These are phyloP conservation scores for Cheilinus undulatus DNA, from an alignment of 2,113 vertebrate species.

Conservation along the genomic window DNA sequence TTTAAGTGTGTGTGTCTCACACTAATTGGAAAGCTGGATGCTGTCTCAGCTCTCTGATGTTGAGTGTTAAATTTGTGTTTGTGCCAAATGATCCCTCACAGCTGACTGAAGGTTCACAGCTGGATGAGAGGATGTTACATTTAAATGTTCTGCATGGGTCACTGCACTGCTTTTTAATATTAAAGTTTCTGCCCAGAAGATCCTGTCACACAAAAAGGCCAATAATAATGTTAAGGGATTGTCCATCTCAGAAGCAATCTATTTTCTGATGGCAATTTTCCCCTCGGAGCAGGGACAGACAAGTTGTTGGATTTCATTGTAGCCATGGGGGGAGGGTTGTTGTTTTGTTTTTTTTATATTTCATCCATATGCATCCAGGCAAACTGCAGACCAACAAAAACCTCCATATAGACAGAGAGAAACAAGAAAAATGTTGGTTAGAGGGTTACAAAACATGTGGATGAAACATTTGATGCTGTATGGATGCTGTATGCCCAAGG, in stretches of 20 bases:
- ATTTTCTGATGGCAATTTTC: neutral
- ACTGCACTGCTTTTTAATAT: neutral
- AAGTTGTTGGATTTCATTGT: no score
- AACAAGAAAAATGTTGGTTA: no score
- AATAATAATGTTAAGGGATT: neutral
- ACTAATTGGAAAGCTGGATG: constrained; percentile 60
- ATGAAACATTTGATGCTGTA: no score
- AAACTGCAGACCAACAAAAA: no score
- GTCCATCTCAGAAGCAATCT: neutral
- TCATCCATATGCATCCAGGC: no score
- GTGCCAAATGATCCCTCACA: constrained; percentile 36
- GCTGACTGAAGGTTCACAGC: constrained; percentile 38
- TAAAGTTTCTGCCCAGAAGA: neutral
- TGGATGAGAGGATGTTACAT: neutral
- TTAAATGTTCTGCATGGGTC: neutral
- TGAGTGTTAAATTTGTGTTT: constrained; percentile 33
- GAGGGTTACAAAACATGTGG: no score
- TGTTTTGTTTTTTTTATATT: no score
- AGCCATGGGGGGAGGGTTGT: no score
- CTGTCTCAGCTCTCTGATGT: constrained; percentile 37
- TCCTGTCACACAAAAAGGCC: neutral
- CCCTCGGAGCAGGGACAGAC: no score
- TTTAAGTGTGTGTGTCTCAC: neutral
- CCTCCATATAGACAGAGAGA: no score
- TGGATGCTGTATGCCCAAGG: no score